A percentile compares a stretch with the other conserved stretches of the same genome.
Conservation (phyloP, 2,797 vertebrate species). For the Rhabdophis nuchalis region DNA sequence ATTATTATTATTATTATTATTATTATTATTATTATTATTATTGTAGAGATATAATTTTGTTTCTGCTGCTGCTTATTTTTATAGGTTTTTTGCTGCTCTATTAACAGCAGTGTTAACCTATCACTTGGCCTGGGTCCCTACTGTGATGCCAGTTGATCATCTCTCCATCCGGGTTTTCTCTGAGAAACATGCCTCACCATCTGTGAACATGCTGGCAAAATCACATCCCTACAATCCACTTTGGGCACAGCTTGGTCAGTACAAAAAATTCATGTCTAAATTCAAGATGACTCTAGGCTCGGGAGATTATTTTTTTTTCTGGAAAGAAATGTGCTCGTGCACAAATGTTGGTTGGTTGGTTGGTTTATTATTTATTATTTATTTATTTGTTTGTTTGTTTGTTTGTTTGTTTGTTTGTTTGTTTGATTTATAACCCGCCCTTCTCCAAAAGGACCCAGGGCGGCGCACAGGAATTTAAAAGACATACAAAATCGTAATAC, state of each 20-base stretch:
- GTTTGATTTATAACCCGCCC: too few species aligned
- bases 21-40: too few species aligned
- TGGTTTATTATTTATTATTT: too few species aligned
- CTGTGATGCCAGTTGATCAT: constrained; percentile 83
- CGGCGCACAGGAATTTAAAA: too few species aligned
- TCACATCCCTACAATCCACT: constrained; percentile 85
- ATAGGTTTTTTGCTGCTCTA: constrained; percentile 81
- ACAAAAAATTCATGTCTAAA: background rate
- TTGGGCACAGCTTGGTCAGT: constrained; percentile 86
- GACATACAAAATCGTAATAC: too few species aligned
- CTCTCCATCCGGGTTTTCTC: constrained; percentile 77
- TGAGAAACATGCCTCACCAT: constrained; percentile 80
- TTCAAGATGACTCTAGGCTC: background rate
- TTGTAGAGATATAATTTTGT: background rate
- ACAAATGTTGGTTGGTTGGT: background rate
- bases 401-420: too few species aligned
- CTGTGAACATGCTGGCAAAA: constrained; percentile 79
- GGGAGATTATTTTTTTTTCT: background rate
- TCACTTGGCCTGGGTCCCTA: constrained; percentile 86
- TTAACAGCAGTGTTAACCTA: constrained; percentile 83
- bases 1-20: too few species aligned
- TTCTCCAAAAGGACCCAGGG: too few species aligned
- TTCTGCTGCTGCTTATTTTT: constrained; percentile 23
- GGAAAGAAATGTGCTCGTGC: background rate
- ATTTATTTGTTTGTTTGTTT: too few species aligned